Evolutionary conservation across 2,113 vertebrate species (phyloP).

Genomic region (Shinisaurus crocodilurus): DNA sequence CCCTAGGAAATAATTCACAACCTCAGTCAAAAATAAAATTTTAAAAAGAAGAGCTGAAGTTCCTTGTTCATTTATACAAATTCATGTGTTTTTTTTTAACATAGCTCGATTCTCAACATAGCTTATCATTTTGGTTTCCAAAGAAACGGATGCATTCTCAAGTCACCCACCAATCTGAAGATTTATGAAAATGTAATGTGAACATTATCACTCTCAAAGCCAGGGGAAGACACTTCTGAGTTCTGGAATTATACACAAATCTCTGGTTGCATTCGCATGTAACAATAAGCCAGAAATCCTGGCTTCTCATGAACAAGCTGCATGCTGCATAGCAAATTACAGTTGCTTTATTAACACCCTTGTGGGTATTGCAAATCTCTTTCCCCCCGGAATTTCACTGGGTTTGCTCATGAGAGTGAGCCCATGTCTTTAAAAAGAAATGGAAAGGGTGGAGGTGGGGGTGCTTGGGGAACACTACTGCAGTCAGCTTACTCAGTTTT

Average conservation of each 20-base stretch:
- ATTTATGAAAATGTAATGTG: neutral
- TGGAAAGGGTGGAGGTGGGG: neutral
- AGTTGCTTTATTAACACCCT: neutral
- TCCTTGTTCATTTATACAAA: too few relatives aligned
- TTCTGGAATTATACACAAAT: neutral
- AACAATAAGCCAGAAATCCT: neutral
- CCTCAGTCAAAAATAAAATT: neutral
- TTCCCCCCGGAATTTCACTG: too few relatives aligned
- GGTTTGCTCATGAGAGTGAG: too few relatives aligned
- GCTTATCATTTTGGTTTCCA: neutral
- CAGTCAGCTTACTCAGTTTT: too few relatives aligned
- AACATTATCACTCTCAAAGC: neutral
- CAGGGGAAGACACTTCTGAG: neutral
- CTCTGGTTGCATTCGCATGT: neutral
- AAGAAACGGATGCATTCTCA: neutral
- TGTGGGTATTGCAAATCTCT: neutral
- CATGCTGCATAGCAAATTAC: neutral
- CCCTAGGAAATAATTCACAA: conserved; percentile 9
- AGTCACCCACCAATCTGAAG: neutral
- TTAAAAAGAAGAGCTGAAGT: neutral
- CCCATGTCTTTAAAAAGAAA: neutral
- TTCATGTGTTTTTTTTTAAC: neutral
- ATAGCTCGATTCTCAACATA: neutral
- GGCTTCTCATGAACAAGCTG: neutral
- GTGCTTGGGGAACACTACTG: neutral